These are phyloP conservation scores for Leptopilina clavipes DNA, from an alignment of 1,140 invertebrate species.

Conservation along the genomic window DNA sequence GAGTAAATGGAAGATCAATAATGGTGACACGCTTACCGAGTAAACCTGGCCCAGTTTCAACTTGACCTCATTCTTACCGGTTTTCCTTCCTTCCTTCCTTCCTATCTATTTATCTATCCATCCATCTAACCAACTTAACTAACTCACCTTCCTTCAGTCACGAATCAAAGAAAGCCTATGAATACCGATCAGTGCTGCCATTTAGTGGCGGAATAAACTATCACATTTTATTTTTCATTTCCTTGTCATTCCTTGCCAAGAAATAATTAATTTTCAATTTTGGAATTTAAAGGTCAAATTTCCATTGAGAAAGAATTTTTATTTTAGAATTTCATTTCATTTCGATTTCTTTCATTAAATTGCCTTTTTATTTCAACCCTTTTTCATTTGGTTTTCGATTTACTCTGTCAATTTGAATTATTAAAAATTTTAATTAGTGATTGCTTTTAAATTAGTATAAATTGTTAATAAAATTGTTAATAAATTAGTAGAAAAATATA, in stretches of 20 bases:
- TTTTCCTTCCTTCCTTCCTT: conserved; percentile 43
- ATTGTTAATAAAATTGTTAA: too few relatives aligned
- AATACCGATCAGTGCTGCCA: conserved; percentile 15
- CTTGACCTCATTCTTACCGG: conserved; percentile 64
- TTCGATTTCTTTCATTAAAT: too few relatives aligned
- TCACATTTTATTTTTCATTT: background rate
- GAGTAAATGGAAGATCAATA: conserved; percentile 68
- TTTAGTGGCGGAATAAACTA: background rate
- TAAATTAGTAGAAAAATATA: too few relatives aligned
- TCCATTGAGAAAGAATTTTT: too few relatives aligned
- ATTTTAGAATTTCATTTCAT: too few relatives aligned
- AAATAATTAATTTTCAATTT: background rate
- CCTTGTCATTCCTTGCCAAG: background rate
- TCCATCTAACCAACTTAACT: background rate
- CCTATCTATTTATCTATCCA: conserved; percentile 35
- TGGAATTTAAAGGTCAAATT: too few relatives aligned
- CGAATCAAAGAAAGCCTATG: conserved; percentile 29
- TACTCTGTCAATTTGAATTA: too few relatives aligned
- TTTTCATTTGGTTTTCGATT: too few relatives aligned
- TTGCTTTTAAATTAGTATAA: too few relatives aligned
- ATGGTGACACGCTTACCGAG: conserved; percentile 72
- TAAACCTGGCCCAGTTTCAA: conserved; percentile 72
- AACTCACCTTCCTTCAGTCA: conserved; percentile 39
- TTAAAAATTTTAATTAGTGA: too few relatives aligned
- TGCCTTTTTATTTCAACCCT: too few relatives aligned